Percentiles rank a stretch among this genome's conserved stretches.
These are phyloP conservation scores for Cynodonichthys magdalenae DNA, from an alignment of 2,797 vertebrate species.

Conservation along the genomic window DNA sequence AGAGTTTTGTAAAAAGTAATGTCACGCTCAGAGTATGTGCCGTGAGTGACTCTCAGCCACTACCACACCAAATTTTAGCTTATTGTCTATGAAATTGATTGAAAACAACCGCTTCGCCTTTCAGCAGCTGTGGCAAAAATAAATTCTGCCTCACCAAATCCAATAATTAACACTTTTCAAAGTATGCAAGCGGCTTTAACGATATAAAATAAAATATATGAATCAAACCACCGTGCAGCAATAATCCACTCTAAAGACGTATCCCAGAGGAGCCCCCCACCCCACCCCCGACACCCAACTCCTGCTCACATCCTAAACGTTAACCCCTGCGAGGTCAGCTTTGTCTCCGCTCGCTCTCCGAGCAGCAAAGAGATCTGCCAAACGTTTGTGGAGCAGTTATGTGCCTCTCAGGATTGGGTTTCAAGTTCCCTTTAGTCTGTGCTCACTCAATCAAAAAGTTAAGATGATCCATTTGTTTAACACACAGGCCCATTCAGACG, in stretches of 20 bases:
- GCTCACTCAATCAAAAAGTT: slow-evolving; percentile 87
- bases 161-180: not conserved
- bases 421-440: slow-evolving; percentile 85
- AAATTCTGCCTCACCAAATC: not conserved
- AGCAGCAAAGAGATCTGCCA: slow-evolving; percentile 78
- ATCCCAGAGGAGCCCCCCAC: slow-evolving; percentile 18
- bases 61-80: no score
- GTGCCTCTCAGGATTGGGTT: slow-evolving; percentile 82
- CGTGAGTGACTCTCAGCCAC: no score
- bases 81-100: no score
- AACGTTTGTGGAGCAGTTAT: slow-evolving; percentile 81
- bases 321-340: slow-evolving; percentile 77
- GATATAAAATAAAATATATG: not conserved
- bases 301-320: slow-evolving; percentile 42
- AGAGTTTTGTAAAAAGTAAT: no score
- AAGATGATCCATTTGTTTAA: slow-evolving; percentile 88
- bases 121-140: no score
- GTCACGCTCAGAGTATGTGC: no score
- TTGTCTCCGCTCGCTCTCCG: slow-evolving; percentile 76
- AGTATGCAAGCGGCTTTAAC: not conserved
- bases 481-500: slow-evolving; percentile 83
- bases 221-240: slow-evolving; percentile 43
- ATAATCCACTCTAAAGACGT: slow-evolving; percentile 59
- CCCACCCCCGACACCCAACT: not conserved
- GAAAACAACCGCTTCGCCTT: no score